Evolutionary conservation across 2,113 vertebrate genomes (phyloP).

Genomic region (Macaca fascicularis): T2T-MFA8v1.1 NC_088388.1:53206001-53206500

Average conservation of each 20-base stretch:
- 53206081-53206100: background rate
- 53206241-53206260: background rate
- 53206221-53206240: background rate
- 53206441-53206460: fast-evolving
- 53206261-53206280: background rate
- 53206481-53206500: background rate
- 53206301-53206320: background rate
- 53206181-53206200: background rate
- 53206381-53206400: background rate
- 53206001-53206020: background rate
- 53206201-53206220: background rate
- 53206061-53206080: background rate
- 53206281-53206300: background rate
- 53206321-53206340: background rate
- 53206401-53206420: background rate
- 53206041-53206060: background rate
- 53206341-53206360: background rate
- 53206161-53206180: background rate
- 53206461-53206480: background rate
- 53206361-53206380: background rate
- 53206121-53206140: background rate
- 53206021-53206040: background rate
- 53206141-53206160: background rate
- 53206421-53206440: background rate
- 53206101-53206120: no score